phyloP scores from a whole-genome alignment of 2,888 invertebrate genomes.

The Helicoverpa assulta region DNA sequence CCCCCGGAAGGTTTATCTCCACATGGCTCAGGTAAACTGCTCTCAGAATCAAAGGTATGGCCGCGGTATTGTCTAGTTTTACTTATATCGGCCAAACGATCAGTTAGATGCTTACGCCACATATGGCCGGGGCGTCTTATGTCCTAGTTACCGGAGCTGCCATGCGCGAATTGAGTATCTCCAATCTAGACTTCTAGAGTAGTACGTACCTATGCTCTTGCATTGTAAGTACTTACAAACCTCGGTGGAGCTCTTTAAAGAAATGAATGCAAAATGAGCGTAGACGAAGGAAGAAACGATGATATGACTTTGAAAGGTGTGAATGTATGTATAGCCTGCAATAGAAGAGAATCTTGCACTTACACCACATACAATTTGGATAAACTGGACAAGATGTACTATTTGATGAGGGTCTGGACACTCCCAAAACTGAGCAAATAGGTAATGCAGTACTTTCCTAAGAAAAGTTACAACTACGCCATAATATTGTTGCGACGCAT shows the following conservation, averaged over 20 bases:
- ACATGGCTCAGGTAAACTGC: neutral
- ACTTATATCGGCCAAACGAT: neutral
- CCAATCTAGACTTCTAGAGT: neutral
- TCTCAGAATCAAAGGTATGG: neutral
- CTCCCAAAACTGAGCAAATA: too few relatives aligned
- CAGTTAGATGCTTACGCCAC: neutral
- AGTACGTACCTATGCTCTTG: neutral
- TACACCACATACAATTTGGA: too few relatives aligned
- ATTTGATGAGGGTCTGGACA: too few relatives aligned
- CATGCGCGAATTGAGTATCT: neutral
- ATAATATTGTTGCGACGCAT: too few relatives aligned
- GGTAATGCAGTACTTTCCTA: too few relatives aligned
- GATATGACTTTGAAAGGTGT: too few relatives aligned
- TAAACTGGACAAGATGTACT: too few relatives aligned
- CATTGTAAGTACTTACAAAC: neutral
- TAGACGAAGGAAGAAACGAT: neutral
- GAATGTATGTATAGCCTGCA: too few relatives aligned
- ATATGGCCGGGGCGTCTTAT: neutral
- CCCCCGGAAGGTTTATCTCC: neutral
- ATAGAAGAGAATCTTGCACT: too few relatives aligned
- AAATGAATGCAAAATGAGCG: neutral
- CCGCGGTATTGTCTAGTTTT: neutral
- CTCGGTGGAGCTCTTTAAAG: neutral
- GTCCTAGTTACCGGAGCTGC: neutral
- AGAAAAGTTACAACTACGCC: too few relatives aligned